Conservation (phyloP, 1,140 invertebrate genomes). For the Batillaria attramentaria region DNA sequence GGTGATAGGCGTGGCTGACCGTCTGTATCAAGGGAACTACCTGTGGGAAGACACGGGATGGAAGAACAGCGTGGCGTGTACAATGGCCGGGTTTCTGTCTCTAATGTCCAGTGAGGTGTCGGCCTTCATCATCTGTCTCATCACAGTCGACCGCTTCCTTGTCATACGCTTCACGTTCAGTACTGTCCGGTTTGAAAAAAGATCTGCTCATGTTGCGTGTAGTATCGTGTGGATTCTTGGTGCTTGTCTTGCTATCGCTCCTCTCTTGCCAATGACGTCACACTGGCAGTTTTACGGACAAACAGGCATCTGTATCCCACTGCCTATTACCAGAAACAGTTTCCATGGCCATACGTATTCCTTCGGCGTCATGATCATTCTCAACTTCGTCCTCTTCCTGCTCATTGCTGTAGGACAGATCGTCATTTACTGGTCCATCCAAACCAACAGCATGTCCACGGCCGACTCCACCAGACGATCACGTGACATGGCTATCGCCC, state of each 20-base stretch:
- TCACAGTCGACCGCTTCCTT: constrained; percentile 2
- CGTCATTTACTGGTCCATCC: constrained; percentile 39
- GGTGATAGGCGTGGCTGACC: constrained; percentile 54
- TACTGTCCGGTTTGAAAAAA: background rate
- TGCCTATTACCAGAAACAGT: constrained; percentile 37
- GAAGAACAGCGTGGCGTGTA: constrained; percentile 40
- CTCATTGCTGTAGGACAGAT: constrained; percentile 42
- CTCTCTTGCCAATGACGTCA: constrained; percentile 39
- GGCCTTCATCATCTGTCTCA: constrained; percentile 1
- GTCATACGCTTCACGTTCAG: background rate
- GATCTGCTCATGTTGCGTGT: constrained; percentile 37
- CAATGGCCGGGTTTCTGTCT: background rate
- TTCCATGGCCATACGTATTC: constrained; percentile 41
- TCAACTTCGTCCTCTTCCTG: constrained; percentile 45
- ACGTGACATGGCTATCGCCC: constrained; percentile 40
- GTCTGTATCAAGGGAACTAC: constrained; percentile 51
- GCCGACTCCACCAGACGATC: background rate
- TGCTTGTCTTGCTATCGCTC: constrained; percentile 39
- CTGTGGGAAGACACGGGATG: constrained; percentile 46
- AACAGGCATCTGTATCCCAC: constrained; percentile 44
- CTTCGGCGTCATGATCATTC: constrained; percentile 41
- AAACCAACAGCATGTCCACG: constrained; percentile 2
- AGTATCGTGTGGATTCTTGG: constrained; percentile 32
- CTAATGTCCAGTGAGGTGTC: background rate
- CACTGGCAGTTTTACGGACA: constrained; percentile 34